Conservation (phyloP, 2,113 vertebrate genomes). For the Nibea coibor region DNA sequence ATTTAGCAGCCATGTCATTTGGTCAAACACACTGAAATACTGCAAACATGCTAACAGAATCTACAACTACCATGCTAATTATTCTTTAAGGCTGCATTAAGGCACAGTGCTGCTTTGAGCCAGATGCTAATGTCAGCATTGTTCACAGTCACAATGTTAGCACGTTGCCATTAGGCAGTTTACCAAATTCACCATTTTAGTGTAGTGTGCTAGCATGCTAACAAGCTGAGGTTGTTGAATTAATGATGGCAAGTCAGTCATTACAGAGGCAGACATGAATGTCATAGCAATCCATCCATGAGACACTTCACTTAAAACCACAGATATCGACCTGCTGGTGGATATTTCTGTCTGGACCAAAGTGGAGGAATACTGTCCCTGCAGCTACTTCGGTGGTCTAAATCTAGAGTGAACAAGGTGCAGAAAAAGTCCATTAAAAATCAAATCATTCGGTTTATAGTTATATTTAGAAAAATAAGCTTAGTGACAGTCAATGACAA, state of each 20-base stretch:
- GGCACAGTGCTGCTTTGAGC: background rate
- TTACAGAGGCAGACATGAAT: too few species aligned
- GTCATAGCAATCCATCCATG: too few species aligned
- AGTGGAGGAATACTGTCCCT: background rate
- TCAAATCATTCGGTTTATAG: background rate
- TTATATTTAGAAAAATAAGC: background rate
- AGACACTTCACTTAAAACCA: too few species aligned
- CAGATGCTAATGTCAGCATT: background rate
- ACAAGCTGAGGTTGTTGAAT: background rate
- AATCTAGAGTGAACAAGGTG: background rate
- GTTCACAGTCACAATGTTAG: background rate
- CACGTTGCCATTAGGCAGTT: background rate
- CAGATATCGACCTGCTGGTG: background rate
- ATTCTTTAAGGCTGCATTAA: background rate
- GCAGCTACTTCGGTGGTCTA: background rate
- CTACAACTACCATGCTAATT: background rate
- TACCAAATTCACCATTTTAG: background rate
- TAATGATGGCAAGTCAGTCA: too few species aligned
- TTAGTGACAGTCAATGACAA: background rate
- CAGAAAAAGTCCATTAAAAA: background rate
- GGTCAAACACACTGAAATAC: background rate
- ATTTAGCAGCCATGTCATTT: too few species aligned
- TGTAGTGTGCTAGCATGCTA: background rate
- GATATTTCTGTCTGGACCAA: background rate
- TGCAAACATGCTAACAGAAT: too few species aligned